Evolutionary conservation across 1,140 invertebrate species (phyloP), one percentile per base, ranked within the genome.

Genomic region (Epicauta chinensis): DNA sequence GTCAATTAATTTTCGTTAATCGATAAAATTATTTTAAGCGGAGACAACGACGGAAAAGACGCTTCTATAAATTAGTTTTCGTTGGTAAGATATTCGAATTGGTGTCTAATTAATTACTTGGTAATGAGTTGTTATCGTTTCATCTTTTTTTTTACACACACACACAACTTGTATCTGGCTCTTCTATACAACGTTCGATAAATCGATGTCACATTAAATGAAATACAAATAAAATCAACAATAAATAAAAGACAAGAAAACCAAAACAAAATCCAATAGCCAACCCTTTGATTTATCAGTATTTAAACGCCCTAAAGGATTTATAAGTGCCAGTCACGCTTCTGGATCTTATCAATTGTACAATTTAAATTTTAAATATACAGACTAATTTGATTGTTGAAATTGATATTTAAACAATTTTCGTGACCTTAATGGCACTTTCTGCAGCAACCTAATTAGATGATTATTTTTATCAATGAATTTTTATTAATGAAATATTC

Each of bases 351-450:
- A 53, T 53, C 51, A 29, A 23, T 5, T 23, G 7, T 12, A 23
- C 35, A 40, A 42, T 53, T 53, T 53, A 39, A 53, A 53, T 44
- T 53, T 53, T 53, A 53, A 53, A 53, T 53, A 30, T 51, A 4
- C 32, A 43, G 32, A 45, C 40, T 51, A 51, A 51, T 51, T 51
- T 44, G 50, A 51, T 51, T 51, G 30, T 31, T 44, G 31, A 45
- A 46, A 46, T 53, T 53, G 51, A 51, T 51, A 51, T 51, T 40
- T n/a, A 15, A 16, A n/a, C n/a, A n/a, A n/a, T 32, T 45, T 31
- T 30, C 31, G 31, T 15, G 34, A 34, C 17, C 34, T 29, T 32
- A 50, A 41, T 34, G 38, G 29, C 37, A 41, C 31, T 50, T 41
- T 50, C 48, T 50, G 40, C 23, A 16, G 9, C 11, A 35, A 13